phyloP scores from a whole-genome alignment of 2,113 vertebrate species.

The Protobothrops mucrosquamatus region DNA sequence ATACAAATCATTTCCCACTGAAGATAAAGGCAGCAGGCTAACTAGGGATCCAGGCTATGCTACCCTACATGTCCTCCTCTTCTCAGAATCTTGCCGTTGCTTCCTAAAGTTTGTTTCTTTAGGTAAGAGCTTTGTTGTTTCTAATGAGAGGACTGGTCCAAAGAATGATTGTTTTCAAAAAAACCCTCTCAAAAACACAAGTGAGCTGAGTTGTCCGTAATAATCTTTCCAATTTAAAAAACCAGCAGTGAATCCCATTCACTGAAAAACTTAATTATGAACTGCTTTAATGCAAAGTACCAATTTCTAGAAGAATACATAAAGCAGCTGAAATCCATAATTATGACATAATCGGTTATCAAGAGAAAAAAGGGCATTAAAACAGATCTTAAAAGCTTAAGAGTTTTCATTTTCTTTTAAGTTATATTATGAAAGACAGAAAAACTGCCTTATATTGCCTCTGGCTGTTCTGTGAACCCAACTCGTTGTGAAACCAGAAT shows the following conservation, averaged over 20 bases:
- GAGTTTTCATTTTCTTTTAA: neutral
- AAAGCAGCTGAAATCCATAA: neutral
- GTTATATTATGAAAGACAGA: neutral
- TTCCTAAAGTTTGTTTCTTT: neutral
- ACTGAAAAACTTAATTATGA: neutral
- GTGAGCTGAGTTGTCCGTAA: neutral
- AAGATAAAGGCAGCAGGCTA: neutral
- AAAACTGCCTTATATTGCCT: neutral
- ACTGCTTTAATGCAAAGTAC: neutral
- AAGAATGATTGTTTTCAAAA: too few relatives aligned
- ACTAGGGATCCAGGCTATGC: neutral
- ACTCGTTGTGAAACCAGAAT: neutral
- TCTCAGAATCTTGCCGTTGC: neutral
- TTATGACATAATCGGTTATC: neutral
- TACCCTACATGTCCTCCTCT: neutral
- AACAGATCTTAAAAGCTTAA: neutral
- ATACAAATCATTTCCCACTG: neutral
- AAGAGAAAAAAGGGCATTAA: neutral
- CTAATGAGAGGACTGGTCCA: neutral
- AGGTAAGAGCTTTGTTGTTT: neutral
- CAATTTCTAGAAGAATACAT: neutral
- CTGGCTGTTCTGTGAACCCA: neutral
- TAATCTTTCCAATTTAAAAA: neutral
- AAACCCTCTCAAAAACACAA: neutral
- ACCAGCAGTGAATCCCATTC: neutral